These are phyloP conservation scores for Danio aesculapii DNA, from an alignment of 2,797 vertebrate genomes.

Conservation along the genomic window DNA sequence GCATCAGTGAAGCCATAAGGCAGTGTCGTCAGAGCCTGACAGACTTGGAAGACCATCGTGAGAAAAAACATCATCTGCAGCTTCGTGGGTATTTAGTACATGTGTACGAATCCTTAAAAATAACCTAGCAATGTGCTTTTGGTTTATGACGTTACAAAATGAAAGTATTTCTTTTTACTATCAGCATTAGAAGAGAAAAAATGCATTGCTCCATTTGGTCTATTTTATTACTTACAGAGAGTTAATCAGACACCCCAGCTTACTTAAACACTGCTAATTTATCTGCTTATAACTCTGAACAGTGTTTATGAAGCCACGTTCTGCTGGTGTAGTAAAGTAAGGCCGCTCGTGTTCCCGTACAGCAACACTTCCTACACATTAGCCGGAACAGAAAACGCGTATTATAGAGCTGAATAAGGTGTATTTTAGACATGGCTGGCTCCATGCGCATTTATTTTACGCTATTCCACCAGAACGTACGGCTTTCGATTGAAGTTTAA, in stretches of 20 bases:
- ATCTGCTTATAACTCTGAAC: too few species aligned
- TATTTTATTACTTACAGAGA: too few species aligned
- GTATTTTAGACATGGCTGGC: background rate
- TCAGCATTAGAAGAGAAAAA: constrained; percentile 76
- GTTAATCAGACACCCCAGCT: background rate
- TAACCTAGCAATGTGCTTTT: too few species aligned
- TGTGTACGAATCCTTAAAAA: background rate
- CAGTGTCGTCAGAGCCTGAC: constrained; percentile 78
- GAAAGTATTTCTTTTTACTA: constrained; percentile 56
- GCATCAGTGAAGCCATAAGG: constrained; percentile 85
- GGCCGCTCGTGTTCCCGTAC: constrained; percentile 21
- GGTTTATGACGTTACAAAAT: background rate
- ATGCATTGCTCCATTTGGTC: constrained; percentile 24
- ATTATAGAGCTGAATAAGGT: background rate
- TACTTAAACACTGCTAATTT: background rate
- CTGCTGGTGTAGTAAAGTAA: background rate
- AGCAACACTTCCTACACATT: background rate
- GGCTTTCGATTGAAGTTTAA: background rate
- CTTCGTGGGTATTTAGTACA: background rate
- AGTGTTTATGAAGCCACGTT: background rate
- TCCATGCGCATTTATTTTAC: background rate
- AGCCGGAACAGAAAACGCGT: background rate
- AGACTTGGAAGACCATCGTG: constrained; percentile 90
- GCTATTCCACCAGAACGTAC: background rate
- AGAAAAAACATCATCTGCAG: constrained; percentile 85